Conservation (phyloP, 2,797 vertebrate species). For the Falco novaeseelandiae region DNA sequence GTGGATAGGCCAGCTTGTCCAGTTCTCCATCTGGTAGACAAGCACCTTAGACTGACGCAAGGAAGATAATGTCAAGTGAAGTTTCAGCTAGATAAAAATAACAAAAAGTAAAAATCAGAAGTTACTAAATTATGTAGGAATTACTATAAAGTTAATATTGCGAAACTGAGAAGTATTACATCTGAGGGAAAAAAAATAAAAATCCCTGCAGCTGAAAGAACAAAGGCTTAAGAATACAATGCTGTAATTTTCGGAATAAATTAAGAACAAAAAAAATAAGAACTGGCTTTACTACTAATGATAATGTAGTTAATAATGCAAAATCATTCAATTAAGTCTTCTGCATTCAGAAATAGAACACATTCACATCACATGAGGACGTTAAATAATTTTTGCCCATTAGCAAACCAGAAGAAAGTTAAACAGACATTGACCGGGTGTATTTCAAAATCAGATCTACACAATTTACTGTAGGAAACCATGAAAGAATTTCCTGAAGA, state of each 20-base stretch:
- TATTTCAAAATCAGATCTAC: background rate
- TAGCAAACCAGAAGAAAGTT: background rate
- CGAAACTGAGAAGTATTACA: background rate
- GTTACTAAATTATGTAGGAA: background rate
- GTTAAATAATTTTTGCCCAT: background rate
- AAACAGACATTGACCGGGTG: background rate
- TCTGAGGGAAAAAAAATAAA: background rate
- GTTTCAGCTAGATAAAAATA: background rate
- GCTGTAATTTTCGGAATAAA: background rate
- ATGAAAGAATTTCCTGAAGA: background rate
- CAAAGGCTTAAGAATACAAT: background rate
- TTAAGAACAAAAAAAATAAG: background rate
- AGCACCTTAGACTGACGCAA: background rate
- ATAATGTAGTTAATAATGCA: background rate
- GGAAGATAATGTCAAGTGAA: background rate
- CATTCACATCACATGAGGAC: fast-evolving
- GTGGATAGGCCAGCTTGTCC: background rate
- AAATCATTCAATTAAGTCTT: background rate
- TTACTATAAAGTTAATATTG: background rate
- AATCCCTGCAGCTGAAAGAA: background rate
- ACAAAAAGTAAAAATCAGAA: background rate
- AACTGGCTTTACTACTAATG: background rate
- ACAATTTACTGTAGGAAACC: background rate
- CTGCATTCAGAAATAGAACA: background rate
- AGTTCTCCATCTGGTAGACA: background rate